Percentiles rank a stretch among this genome's conserved stretches.
phyloP scores from a whole-genome alignment of 2,113 vertebrate genomes.

The Pterocles burchelli region DNA sequence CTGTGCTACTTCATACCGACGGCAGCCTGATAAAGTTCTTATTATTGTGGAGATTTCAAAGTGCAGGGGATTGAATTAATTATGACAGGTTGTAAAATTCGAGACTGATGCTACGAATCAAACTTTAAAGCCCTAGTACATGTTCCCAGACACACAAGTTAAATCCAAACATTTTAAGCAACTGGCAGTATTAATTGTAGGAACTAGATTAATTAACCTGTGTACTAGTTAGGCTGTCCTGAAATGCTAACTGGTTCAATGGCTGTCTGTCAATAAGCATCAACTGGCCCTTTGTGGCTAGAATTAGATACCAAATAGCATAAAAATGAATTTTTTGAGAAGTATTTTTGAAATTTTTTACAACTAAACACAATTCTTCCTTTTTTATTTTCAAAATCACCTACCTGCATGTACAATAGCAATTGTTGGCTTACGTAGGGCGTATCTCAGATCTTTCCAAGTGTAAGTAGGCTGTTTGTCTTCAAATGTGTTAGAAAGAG shows the following conservation, averaged over 20 bases:
- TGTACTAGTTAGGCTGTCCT: neutral
- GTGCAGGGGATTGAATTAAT: slow-evolving; percentile 81
- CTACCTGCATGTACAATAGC: neutral
- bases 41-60: slow-evolving; percentile 84
- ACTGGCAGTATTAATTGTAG: slow-evolving; percentile 22
- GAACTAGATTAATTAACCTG: slow-evolving; percentile 20
- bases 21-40: slow-evolving; percentile 83
- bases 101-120: slow-evolving; percentile 71
- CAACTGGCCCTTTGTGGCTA: neutral
- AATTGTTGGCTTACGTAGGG: neutral
- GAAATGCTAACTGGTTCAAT: slow-evolving; percentile 7
- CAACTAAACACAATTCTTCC: neutral
- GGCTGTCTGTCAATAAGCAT: neutral
- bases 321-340: neutral
- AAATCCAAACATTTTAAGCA: slow-evolving; percentile 50
- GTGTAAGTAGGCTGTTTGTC: neutral
- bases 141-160: slow-evolving; percentile 59
- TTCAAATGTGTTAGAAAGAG: neutral
- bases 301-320: neutral
- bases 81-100: slow-evolving; percentile 76
- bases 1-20: slow-evolving; percentile 79
- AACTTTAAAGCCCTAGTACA: slow-evolving; percentile 72
- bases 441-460: neutral
- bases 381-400: neutral
- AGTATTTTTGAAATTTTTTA: neutral